Conservation (phyloP, 2,797 vertebrate genomes). For the Acestrorhynchus altus region DNA sequence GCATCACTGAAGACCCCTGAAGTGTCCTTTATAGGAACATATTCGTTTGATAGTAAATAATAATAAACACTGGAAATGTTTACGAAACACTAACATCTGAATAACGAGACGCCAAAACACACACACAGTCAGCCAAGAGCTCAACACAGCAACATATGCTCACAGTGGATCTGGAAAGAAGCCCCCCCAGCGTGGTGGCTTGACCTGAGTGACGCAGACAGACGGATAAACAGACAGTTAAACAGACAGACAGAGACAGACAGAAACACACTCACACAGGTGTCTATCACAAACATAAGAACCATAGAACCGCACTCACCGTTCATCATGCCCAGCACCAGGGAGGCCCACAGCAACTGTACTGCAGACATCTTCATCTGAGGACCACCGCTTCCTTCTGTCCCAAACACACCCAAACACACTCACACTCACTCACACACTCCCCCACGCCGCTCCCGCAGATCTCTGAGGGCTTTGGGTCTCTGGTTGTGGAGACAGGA, state of each 20-base stretch:
- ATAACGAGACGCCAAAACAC: too few relatives aligned
- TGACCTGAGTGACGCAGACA: slow-evolving; percentile 17
- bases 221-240: slow-evolving; percentile 15
- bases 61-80: too few relatives aligned
- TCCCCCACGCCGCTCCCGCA: slow-evolving; percentile 38
- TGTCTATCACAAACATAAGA: not conserved
- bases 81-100: too few relatives aligned
- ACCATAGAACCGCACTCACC: slow-evolving; percentile 68
- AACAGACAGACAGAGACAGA: slow-evolving; percentile 24
- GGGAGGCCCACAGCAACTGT: slow-evolving; percentile 59
- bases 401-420: slow-evolving; percentile 51
- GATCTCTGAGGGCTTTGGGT: slow-evolving; percentile 21
- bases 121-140: not conserved
- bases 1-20: too few relatives aligned
- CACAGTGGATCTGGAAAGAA: not conserved
- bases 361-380: slow-evolving; percentile 68
- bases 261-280: slow-evolving; percentile 18
- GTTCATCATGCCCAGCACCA: slow-evolving; percentile 67
- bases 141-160: not conserved
- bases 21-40: too few relatives aligned
- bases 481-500: not conserved
- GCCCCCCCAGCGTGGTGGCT: not conserved
- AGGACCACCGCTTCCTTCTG: slow-evolving; percentile 40
- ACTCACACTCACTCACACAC: slow-evolving; percentile 33
- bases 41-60: too few relatives aligned